These are phyloP conservation scores for Chironomus tepperi DNA, from an alignment of 1,140 invertebrate genomes.

Conservation along the genomic window DNA sequence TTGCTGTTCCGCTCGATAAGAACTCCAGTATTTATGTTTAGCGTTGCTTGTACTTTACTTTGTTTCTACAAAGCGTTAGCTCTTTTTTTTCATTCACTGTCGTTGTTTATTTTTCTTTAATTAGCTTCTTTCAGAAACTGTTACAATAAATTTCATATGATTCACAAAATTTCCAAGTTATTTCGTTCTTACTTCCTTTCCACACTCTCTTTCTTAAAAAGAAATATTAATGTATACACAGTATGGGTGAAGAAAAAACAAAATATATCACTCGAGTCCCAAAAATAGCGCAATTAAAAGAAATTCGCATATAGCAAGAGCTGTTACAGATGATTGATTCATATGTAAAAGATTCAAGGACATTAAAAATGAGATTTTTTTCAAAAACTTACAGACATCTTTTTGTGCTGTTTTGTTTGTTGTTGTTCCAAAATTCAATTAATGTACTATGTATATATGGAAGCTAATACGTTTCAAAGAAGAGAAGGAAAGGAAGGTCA, in stretches of 20 bases:
- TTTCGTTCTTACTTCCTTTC: neutral
- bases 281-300: slow-evolving; percentile 11
- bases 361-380: neutral
- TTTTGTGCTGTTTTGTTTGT: too few relatives aligned
- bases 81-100: neutral
- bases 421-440: too few relatives aligned
- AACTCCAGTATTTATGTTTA: neutral
- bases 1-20: neutral
- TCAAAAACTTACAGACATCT: too few relatives aligned
- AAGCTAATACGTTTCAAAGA: too few relatives aligned
- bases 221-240: neutral
- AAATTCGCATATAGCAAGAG: neutral
- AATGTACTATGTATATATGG: too few relatives aligned
- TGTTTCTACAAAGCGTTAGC: neutral
- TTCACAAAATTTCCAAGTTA: neutral
- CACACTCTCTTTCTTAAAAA: neutral
- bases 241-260: neutral
- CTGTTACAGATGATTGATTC: neutral
- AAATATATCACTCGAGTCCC: neutral
- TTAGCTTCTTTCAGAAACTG: neutral
- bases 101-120: neutral
- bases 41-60: too few relatives aligned
- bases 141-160: neutral
- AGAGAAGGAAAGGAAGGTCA: too few relatives aligned
- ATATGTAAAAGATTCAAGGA: neutral